Conservation (phyloP, 92 coral and sea anemone species). For the Palythoa grandiflora region DNA sequence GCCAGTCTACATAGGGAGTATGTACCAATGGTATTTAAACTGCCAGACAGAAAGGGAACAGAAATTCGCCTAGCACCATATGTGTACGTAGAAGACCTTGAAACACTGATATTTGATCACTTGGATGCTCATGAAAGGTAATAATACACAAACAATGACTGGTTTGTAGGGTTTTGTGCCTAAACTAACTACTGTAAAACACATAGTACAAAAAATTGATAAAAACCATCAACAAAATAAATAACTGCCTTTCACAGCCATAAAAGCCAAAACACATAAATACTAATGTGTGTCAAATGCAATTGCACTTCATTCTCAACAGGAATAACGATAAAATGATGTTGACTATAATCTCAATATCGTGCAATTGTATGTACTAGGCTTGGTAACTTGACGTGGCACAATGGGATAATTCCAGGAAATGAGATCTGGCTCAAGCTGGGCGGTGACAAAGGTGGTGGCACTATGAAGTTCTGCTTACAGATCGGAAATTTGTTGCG, state of each 20-base stretch:
- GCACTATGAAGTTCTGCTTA: conserved; percentile 38
- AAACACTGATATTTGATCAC: conserved; percentile 14
- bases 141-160: not conserved
- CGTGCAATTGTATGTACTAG: not conserved
- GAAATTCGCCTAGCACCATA: conserved; percentile 15
- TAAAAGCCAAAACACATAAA: not conserved
- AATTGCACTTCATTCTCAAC: not conserved
- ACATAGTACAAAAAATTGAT: not conserved
- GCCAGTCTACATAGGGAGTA: not conserved
- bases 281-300: not conserved
- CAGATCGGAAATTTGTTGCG: conserved; percentile 10
- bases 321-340: no score
- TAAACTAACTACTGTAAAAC: not conserved
- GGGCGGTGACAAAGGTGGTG: conserved; percentile 18
- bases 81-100: not conserved
- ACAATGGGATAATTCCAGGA: not conserved
- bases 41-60: conserved; percentile 12
- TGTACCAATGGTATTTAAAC: conserved; percentile 22
- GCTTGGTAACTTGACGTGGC: not conserved
- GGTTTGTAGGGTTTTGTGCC: not conserved
- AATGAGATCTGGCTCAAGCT: not conserved
- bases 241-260: not conserved
- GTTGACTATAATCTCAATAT: not conserved
- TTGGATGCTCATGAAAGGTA: conserved; percentile 9
- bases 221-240: not conserved